These are phyloP conservation scores for Brachionus asplanchnoidis DNA, from an alignment of 1,140 invertebrate species.

Conservation along the genomic window DNA sequence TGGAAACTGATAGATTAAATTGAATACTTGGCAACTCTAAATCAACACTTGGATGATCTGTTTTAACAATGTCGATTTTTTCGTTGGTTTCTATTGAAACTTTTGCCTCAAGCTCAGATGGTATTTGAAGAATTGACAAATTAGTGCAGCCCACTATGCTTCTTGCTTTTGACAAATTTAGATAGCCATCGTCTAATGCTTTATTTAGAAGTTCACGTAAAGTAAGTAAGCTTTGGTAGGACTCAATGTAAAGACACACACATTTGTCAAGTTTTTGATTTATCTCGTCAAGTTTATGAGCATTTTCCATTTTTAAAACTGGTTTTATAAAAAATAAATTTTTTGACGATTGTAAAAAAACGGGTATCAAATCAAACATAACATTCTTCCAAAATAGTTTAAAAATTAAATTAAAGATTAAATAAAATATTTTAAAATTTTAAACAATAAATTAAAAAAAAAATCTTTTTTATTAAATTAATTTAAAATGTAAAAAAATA, in stretches of 20 bases:
- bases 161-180: conserved; percentile 33
- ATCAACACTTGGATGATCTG: not conserved
- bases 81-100: not conserved
- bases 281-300: not conserved
- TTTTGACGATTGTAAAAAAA: not conserved
- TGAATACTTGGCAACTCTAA: not conserved
- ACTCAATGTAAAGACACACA: not conserved
- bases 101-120: conserved; percentile 2
- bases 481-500: no score
- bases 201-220: not conserved
- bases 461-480: no score
- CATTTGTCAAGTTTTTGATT: conserved; percentile 33
- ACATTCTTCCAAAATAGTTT: not conserved
- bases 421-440: no score
- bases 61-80: not conserved
- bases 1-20: not conserved
- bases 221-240: not conserved
- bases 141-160: conserved; percentile 2
- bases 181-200: conserved; percentile 12
- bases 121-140: conserved; percentile 30
- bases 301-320: conserved; percentile 15
- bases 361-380: not conserved
- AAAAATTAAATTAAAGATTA: no score
- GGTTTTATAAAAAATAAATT: not conserved
- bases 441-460: no score